Base-by-base conservation (phyloP, 1,140 invertebrate genomes). In the Rhyacophila brunnea region DNA sequence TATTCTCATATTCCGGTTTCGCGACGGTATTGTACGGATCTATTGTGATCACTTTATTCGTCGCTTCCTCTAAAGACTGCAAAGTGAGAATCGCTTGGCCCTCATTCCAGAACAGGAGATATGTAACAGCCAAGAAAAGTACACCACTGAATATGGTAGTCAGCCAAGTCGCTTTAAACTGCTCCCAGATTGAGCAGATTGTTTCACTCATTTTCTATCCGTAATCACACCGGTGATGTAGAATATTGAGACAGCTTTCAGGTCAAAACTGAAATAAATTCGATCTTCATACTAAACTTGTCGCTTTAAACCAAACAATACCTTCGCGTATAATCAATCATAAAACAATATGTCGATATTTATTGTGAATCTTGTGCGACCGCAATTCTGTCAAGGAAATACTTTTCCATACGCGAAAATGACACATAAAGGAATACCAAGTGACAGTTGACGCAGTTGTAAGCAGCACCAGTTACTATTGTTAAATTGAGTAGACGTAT, bases 31-130 rank as follows among this genome's bases (percentile, higher is more conserved):
- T 64, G 65, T 78, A 79, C 11, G 79, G 75, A 57, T 82, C 74
- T 2, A 87, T 69, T 10, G 79, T 73, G 46, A 85, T 76, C 13
- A 85, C 79, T 66, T 83, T 79, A 32, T 79, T 80, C 59, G 86
- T 75, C 11, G 86, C 87, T 73, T 91, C 88, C 65, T 89, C 83
- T 44, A 90, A 71, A 11, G 87, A 87, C 68, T 85, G 73, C 3
- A 85, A 83, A 40, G 83, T 85, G 65, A 86, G 83, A 1, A 89
- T 87, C 1, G 88, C 87, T 70, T 81, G 78, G 11, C 85, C 86
- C 79, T 91, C 88, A 73, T 90, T 90, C 86, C 86, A 90, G 68
- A 86, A 86, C 42, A 90, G 72, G 4, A 89, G 70, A 51, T 72
- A 82, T 67, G 80, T 80, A 35, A 85, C 85, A 43, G 69, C 71